A percentile compares a stretch with the other conserved stretches of the same genome.
Evolutionary conservation across 2,113 vertebrate species (phyloP).

Genomic region (Notechis scutatus): DNA sequence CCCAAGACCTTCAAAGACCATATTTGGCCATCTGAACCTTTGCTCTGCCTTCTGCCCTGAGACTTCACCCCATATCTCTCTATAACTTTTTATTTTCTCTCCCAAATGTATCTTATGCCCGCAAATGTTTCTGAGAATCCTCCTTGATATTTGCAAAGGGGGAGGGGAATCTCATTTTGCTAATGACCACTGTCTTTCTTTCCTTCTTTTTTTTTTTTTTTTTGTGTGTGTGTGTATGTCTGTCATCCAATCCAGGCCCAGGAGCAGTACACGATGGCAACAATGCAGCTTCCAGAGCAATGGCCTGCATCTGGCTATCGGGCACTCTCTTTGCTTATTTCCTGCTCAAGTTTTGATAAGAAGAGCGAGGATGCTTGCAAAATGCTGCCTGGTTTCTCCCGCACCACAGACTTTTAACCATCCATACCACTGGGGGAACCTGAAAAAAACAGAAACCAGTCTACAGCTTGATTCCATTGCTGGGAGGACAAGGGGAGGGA

Average conservation of each 20-base stretch:
- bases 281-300: conserved; percentile 70
- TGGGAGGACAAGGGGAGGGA: conserved; percentile 47
- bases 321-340: conserved; percentile 77
- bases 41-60: neutral
- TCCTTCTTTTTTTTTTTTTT: conserved; percentile 47
- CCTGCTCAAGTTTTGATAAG: conserved; percentile 93
- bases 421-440: conserved; percentile 66
- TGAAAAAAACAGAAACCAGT: conserved; percentile 42
- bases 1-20: neutral
- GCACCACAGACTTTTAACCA: conserved; percentile 75
- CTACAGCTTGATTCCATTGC: conserved; percentile 51
- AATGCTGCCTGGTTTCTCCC: conserved; percentile 66
- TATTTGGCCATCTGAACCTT: neutral
- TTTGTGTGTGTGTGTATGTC: neutral
- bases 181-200: neutral
- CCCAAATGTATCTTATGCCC: too few relatives aligned
- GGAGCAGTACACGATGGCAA: conserved; percentile 89
- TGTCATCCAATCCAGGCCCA: conserved; percentile 71
- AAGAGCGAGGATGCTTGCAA: conserved; percentile 70
- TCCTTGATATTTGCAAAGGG: neutral
- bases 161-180: neutral
- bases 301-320: conserved; percentile 77
- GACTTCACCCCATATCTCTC: neutral
- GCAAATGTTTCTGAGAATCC: neutral
- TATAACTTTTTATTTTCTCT: neutral